These are phyloP conservation scores for Patella ulyssiponensis DNA, from an alignment of 2,888 invertebrate species.

Conservation along the genomic window DNA sequence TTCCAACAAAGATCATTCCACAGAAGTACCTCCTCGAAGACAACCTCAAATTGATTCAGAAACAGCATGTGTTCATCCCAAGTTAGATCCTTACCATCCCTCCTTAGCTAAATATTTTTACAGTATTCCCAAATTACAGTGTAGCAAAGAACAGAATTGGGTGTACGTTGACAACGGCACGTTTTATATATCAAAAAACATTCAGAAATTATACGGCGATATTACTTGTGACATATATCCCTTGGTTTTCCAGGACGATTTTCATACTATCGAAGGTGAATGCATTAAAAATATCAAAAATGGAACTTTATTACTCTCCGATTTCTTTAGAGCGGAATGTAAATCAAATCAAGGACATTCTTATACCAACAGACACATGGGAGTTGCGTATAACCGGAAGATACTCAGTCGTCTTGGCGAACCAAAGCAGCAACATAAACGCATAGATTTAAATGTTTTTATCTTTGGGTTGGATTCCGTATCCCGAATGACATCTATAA, in stretches of 20 bases:
- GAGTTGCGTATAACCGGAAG: conserved; percentile 65
- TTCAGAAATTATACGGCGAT: conserved; percentile 69
- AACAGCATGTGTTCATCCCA: conserved; percentile 78
- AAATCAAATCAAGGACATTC: conserved; percentile 60
- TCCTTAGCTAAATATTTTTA: conserved; percentile 83
- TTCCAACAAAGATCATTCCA: too few species aligned
- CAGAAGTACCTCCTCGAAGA: too few species aligned
- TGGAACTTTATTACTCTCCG: conserved; percentile 37
- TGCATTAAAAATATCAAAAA: conserved; percentile 30
- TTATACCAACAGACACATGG: conserved; percentile 80
- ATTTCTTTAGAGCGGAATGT: conserved; percentile 52
- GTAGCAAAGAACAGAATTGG: conserved; percentile 80
- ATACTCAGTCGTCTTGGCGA: neutral
- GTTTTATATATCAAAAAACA: conserved; percentile 75
- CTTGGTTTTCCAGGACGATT: conserved; percentile 58
- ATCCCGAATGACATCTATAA: conserved; percentile 79
- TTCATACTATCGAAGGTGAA: conserved; percentile 32
- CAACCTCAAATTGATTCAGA: neutral
- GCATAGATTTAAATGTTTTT: conserved; percentile 80
- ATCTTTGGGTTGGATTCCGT: conserved; percentile 91
- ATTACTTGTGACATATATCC: conserved; percentile 76
- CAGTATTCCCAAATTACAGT: conserved; percentile 78
- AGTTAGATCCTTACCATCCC: conserved; percentile 78
- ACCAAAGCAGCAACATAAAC: conserved; percentile 54
- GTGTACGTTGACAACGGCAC: conserved; percentile 80